Conservation (phyloP, 2,797 vertebrate species). For the Danio aesculapii region DNA sequence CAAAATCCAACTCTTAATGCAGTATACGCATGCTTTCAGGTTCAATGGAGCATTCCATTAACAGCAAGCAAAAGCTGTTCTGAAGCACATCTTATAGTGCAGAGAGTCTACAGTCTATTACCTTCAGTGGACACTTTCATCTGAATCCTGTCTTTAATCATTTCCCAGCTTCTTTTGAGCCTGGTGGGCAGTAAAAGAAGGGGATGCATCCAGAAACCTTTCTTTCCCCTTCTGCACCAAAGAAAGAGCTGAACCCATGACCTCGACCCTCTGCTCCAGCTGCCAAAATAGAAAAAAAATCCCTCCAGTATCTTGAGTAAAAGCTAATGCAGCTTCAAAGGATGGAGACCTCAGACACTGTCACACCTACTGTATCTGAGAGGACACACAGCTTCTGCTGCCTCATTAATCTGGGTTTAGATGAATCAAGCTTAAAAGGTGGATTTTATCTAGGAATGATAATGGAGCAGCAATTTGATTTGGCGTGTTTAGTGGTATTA, state of each 20-base stretch:
- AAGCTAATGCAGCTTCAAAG: slow-evolving; percentile 53
- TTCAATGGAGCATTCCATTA: slow-evolving; percentile 8
- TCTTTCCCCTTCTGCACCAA: slow-evolving; percentile 17
- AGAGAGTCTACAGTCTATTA: slow-evolving; percentile 20
- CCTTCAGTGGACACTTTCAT: slow-evolving; percentile 53
- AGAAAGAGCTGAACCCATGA: slow-evolving; percentile 28
- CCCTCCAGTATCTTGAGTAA: slow-evolving; percentile 25
- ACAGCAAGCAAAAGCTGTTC: slow-evolving; percentile 7
- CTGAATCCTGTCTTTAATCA: slow-evolving; percentile 54
- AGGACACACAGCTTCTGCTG: not conserved
- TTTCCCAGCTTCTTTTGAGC: slow-evolving; percentile 50
- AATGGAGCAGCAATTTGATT: not conserved
- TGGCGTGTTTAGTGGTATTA: not conserved
- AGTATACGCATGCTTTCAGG: not conserved
- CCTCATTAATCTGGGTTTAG: slow-evolving; percentile 28
- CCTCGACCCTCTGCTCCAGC: slow-evolving; percentile 46
- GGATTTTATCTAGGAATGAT: slow-evolving; percentile 22
- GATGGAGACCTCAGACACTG: slow-evolving; percentile 6
- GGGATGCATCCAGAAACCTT: slow-evolving; percentile 24
- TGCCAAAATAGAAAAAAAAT: slow-evolving; percentile 24
- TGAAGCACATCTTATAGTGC: not conserved
- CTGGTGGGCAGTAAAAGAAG: slow-evolving; percentile 31
- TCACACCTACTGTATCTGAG: slow-evolving; percentile 4
- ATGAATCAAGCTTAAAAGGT: slow-evolving; percentile 21
- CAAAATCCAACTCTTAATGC: not conserved